Percentiles rank a stretch among this genome's conserved stretches.
phyloP scores from a whole-genome alignment of 2,888 invertebrate species.

The Nezara viridula region DNA sequence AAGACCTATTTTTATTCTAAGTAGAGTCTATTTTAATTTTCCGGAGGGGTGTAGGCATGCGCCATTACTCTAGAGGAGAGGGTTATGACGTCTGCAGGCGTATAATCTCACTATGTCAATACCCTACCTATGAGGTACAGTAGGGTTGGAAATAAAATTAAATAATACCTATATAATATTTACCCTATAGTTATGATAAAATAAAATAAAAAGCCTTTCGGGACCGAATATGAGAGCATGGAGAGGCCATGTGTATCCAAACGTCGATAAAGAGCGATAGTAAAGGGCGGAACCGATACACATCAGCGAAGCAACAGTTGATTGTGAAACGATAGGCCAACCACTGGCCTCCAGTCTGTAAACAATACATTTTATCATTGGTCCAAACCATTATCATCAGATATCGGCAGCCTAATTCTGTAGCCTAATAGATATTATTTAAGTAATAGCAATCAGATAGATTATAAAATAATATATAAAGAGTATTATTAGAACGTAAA shows the following conservation, averaged over 20 bases:
- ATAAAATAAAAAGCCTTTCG: neutral
- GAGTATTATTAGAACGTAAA: too few relatives aligned
- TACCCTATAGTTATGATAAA: neutral
- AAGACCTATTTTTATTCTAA: too few relatives aligned
- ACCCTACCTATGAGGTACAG: too few relatives aligned
- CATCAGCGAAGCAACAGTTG: conserved; percentile 20
- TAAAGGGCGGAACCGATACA: neutral
- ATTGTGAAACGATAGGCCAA: neutral
- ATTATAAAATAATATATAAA: neutral
- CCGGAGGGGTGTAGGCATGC: too few relatives aligned
- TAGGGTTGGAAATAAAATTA: too few relatives aligned
- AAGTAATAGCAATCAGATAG: too few relatives aligned
- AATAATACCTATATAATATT: too few relatives aligned
- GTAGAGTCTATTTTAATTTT: too few relatives aligned
- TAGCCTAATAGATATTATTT: neutral
- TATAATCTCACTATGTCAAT: too few relatives aligned
- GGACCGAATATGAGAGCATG: neutral
- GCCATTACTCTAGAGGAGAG: too few relatives aligned
- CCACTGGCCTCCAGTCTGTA: neutral
- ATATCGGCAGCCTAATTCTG: neutral
- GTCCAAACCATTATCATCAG: neutral
- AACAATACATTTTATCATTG: neutral
- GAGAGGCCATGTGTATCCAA: neutral
- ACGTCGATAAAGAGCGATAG: neutral
- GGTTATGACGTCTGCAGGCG: too few relatives aligned